phyloP scores from a whole-genome alignment of 2,113 vertebrate genomes.

The Bettongia penicillata region DNA sequence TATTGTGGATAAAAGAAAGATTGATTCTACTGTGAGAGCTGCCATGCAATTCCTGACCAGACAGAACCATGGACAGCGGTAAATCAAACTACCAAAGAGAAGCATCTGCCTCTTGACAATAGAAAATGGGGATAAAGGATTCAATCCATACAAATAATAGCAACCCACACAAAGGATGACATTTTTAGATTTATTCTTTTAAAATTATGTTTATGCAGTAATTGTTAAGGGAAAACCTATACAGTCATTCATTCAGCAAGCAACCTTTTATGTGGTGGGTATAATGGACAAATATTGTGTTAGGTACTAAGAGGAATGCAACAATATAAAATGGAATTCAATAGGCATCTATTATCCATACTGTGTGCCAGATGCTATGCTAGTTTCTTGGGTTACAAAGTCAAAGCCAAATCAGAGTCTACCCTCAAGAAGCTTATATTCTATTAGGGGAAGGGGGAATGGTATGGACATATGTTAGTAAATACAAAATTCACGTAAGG shows the following conservation, averaged over 20 bases:
- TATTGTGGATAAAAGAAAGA: slow-evolving; percentile 72
- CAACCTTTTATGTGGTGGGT: not conserved
- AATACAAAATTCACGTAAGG: not conserved
- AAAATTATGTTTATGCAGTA: not conserved
- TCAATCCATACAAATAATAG: not conserved
- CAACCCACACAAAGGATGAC: not conserved
- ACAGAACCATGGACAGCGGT: not conserved
- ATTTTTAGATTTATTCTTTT: not conserved
- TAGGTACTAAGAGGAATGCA: not conserved
- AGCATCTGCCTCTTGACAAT: not conserved
- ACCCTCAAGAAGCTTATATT: not conserved
- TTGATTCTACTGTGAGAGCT: slow-evolving; percentile 67
- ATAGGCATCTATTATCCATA: not conserved
- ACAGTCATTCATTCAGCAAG: not conserved
- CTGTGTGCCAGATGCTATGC: not conserved
- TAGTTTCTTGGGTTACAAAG: not conserved
- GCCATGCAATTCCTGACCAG: slow-evolving; percentile 50
- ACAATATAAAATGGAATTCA: not conserved
- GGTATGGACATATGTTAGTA: not conserved
- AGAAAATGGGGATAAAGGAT: not conserved
- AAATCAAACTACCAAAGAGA: not conserved
- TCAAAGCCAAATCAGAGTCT: not conserved
- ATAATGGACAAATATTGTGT: not conserved
- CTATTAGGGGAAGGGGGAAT: not conserved
- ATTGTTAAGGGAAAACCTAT: not conserved